Percentiles rank a stretch among this genome's conserved stretches.
Conservation (phyloP, 2,888 invertebrate species). For the Plagodis dolabraria region DNA sequence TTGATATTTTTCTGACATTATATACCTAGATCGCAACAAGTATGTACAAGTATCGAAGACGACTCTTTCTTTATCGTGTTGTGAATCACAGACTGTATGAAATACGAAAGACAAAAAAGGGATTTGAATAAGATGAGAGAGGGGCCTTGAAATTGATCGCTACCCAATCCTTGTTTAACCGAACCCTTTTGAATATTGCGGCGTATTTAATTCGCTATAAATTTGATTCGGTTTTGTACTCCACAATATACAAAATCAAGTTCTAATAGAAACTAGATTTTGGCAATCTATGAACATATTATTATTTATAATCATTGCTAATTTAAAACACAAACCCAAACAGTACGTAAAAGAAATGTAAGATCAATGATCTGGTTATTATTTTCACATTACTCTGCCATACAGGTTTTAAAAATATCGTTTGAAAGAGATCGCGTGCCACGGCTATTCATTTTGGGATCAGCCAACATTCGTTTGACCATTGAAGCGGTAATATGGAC, state of each 20-base stretch:
- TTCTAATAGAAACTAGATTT: neutral
- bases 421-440: conserved; percentile 53
- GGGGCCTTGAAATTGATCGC: conserved; percentile 83
- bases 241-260: neutral
- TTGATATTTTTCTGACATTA: neutral
- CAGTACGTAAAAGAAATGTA: too few relatives aligned
- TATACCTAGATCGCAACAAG: conserved; percentile 15
- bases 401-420: conserved; percentile 49
- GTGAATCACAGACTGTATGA: conserved; percentile 75
- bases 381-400: conserved; percentile 12
- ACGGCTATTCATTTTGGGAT: conserved; percentile 55
- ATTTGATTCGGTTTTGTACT: conserved; percentile 64
- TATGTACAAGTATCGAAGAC: conserved; percentile 18
- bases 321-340: too few relatives aligned
- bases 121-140: conserved; percentile 76
- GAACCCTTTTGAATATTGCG: conserved; percentile 64
- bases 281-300: neutral
- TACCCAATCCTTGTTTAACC: conserved; percentile 80
- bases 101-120: conserved; percentile 80
- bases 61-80: conserved; percentile 59
- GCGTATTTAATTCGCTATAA: conserved; percentile 75
- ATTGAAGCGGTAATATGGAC: conserved; percentile 73
- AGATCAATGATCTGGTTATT: conserved; percentile 24
- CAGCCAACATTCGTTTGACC: conserved; percentile 63
- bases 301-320: too few relatives aligned